These are phyloP conservation scores for Endomychus coccineus DNA, from an alignment of 2,888 invertebrate genomes.

Conservation along the genomic window DNA sequence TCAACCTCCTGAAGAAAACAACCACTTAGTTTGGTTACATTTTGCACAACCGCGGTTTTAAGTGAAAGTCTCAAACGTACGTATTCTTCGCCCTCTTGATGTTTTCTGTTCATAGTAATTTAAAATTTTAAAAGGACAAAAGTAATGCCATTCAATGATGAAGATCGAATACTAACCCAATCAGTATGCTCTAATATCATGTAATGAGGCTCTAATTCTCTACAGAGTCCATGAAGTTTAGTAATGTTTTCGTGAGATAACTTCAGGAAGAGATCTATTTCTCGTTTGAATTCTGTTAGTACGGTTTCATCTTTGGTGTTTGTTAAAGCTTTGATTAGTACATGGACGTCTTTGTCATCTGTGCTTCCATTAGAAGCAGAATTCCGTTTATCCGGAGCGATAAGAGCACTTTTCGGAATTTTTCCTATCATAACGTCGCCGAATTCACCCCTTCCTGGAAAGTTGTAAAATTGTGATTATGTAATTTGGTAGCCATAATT, in stretches of 20 bases:
- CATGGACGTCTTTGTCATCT: slow-evolving; percentile 46
- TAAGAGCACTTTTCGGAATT: slow-evolving; percentile 32
- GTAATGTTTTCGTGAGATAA: slow-evolving; percentile 77
- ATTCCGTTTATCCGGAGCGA: slow-evolving; percentile 30
- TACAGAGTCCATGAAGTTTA: slow-evolving; percentile 71
- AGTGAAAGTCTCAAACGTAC: too few relatives aligned
- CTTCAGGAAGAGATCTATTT: slow-evolving; percentile 78
- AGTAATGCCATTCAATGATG: too few relatives aligned
- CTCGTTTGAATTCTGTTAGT: slow-evolving; percentile 78
- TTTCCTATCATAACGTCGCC: slow-evolving; percentile 83
- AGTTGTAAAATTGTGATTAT: background rate
- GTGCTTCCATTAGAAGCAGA: slow-evolving; percentile 20
- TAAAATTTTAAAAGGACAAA: too few relatives aligned
- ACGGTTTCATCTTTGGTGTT: slow-evolving; percentile 70
- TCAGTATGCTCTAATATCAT: slow-evolving; percentile 88
- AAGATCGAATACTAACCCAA: slow-evolving; percentile 68
- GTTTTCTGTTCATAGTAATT: too few relatives aligned
- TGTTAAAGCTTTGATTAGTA: slow-evolving; percentile 70
- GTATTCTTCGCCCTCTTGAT: too few relatives aligned
- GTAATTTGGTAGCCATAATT: slow-evolving; percentile 1
- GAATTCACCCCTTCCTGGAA: slow-evolving; percentile 78
- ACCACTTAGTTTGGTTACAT: too few relatives aligned
- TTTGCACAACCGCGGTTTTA: too few relatives aligned
- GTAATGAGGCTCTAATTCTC: slow-evolving; percentile 78
- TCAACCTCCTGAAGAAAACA: too few relatives aligned